These are phyloP conservation scores for Achroia grisella DNA, from an alignment of 1,140 invertebrate genomes.

Conservation along the genomic window DNA sequence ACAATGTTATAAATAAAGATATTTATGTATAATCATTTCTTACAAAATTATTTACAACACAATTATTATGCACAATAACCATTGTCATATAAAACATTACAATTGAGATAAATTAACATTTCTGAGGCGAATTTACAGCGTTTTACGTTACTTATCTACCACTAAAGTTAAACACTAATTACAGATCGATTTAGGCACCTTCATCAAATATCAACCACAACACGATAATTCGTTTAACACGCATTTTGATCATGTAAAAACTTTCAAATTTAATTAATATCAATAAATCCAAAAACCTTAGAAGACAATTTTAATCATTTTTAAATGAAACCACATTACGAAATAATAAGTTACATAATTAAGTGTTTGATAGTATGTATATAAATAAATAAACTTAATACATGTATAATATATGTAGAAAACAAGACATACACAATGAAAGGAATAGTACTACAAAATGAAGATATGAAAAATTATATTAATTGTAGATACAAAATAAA, in stretches of 20 bases:
- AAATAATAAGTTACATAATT: no score
- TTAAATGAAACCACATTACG: no score
- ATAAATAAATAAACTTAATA: no score
- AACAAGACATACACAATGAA: not conserved
- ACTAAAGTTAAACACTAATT: constrained; percentile 20
- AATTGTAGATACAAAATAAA: not conserved
- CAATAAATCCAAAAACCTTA: no score
- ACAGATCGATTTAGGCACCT: constrained; percentile 40
- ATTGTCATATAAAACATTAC: constrained; percentile 60
- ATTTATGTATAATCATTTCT: constrained; percentile 65
- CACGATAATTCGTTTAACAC: no score
- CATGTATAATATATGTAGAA: constrained; percentile 1
- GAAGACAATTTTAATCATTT: no score
- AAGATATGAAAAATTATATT: not conserved
- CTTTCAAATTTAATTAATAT: no score
- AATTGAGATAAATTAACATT: constrained; percentile 61
- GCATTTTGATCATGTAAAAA: no score
- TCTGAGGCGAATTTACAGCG: constrained; percentile 48
- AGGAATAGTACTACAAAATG: not conserved
- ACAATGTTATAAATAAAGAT: constrained; percentile 53
- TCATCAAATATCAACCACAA: not conserved
- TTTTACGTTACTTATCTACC: constrained; percentile 18
- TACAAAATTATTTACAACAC: constrained; percentile 71
- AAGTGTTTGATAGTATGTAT: no score
- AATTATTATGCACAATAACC: constrained; percentile 63